Evolutionary conservation across 2,113 vertebrate species (phyloP).

Genomic region (Paramisgurnus dabryanus): DNA sequence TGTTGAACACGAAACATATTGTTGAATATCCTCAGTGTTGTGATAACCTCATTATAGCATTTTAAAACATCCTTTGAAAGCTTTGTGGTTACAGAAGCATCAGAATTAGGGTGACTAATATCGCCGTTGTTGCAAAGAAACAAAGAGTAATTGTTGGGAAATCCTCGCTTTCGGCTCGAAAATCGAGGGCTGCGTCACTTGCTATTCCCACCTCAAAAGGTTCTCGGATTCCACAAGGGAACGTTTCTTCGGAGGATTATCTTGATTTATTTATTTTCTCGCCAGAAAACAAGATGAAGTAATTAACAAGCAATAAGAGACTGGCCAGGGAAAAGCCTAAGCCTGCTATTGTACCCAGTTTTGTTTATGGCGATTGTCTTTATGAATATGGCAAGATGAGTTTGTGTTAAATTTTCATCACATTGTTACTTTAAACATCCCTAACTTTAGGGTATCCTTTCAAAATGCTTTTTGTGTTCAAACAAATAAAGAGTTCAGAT

Average conservation of each 20-base stretch:
- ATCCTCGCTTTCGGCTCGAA: conserved; percentile 23
- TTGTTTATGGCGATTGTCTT: conserved; percentile 37
- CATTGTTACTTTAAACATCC: conserved; percentile 39
- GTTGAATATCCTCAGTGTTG: conserved; percentile 40
- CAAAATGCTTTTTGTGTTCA: conserved; percentile 37
- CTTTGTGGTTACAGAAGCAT: conserved; percentile 17
- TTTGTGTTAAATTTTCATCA: conserved; percentile 28
- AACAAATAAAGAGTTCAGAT: not conserved
- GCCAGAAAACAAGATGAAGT: conserved; percentile 55
- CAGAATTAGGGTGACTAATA: conserved; percentile 39
- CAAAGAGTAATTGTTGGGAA: conserved; percentile 41
- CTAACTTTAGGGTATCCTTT: conserved; percentile 26
- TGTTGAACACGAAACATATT: conserved; percentile 39
- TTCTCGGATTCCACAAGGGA: conserved; percentile 61
- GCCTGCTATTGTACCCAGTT: conserved; percentile 38
- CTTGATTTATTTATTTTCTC: conserved; percentile 40
- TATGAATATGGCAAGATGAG: conserved; percentile 45
- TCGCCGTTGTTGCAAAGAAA: conserved; percentile 30
- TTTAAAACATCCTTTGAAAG: conserved; percentile 23
- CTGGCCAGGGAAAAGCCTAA: conserved; percentile 44
- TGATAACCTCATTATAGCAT: conserved; percentile 28
- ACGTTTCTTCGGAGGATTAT: conserved; percentile 67
- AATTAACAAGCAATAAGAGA: conserved; percentile 62
- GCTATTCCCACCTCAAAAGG: conserved; percentile 49
- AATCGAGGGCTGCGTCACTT: conserved; percentile 22